Conservation (phyloP, 2,797 vertebrate species). For the Myoxocephalus aenaeus region DNA sequence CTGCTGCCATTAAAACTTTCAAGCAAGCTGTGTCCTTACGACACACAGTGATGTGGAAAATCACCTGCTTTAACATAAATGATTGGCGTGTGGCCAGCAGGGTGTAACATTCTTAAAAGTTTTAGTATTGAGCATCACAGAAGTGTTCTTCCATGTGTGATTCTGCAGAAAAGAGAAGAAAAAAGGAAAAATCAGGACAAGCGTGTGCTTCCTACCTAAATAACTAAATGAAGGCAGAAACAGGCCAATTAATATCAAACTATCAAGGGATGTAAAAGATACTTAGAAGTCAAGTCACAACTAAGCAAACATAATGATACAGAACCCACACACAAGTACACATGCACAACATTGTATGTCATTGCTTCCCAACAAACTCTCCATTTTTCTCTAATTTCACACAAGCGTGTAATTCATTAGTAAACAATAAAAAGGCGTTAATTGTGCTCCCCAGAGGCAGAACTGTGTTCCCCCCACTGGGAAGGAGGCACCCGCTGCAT, state of each 20-base stretch:
- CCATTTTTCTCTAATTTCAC: conserved; percentile 59
- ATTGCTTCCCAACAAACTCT: conserved; percentile 41
- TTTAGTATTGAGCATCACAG: not conserved
- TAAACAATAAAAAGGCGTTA: conserved; percentile 78
- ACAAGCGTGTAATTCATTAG: conserved; percentile 75
- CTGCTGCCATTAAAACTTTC: conserved; percentile 32
- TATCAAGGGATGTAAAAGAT: conserved; percentile 45
- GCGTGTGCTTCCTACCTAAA: conserved; percentile 8
- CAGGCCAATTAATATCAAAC: conserved; percentile 57
- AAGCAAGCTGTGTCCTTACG: conserved; percentile 9
- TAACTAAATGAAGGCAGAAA: conserved; percentile 26
- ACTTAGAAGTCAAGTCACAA: conserved; percentile 46
- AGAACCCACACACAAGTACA: conserved; percentile 18
- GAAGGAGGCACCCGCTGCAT: conserved; percentile 61
- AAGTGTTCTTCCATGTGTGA: conserved; percentile 11
- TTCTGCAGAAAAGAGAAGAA: not conserved
- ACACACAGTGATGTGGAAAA: conserved; percentile 26
- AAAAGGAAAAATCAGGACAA: not conserved
- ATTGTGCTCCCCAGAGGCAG: conserved; percentile 77
- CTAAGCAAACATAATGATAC: conserved; percentile 30
- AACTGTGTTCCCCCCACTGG: conserved; percentile 64
- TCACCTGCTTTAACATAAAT: not conserved
- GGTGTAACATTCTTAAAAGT: not conserved
- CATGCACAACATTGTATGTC: conserved; percentile 24
- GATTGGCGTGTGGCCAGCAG: not conserved